Evolutionary conservation across 2,113 vertebrate species (phyloP).

Genomic region (Saccopteryx bilineata): DNA sequence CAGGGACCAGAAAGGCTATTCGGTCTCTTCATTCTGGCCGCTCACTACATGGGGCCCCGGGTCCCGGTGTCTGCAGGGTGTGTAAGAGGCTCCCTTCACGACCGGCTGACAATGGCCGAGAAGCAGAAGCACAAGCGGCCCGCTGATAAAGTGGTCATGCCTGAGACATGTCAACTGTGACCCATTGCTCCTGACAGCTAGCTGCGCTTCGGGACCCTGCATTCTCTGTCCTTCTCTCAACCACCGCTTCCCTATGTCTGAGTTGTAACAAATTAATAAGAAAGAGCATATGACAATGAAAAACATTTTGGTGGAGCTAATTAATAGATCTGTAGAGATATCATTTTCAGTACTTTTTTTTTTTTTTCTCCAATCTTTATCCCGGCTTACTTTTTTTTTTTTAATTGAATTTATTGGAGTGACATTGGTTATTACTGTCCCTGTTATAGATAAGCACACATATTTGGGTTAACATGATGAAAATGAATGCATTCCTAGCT

Average conservation of each 20-base stretch:
- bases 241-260: not conserved
- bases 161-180: not conserved
- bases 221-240: conserved; percentile 52
- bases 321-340: conserved; percentile 56
- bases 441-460: conserved; percentile 53
- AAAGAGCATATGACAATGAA: conserved; percentile 64
- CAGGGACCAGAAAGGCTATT: conserved; percentile 12
- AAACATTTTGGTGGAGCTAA: conserved; percentile 41
- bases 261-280: conserved; percentile 15
- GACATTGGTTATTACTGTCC: not conserved
- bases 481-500: not conserved
- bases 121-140: not conserved
- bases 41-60: conserved; percentile 32
- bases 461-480: conserved; percentile 47
- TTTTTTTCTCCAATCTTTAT: not conserved
- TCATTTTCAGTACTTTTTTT: conserved; percentile 53
- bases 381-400: not conserved
- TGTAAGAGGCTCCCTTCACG: not conserved
- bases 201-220: not conserved
- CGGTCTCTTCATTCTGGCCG: not conserved
- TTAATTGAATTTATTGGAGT: not conserved
- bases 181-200: not conserved
- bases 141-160: not conserved
- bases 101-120: conserved; percentile 6
- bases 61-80: not conserved